These are phyloP conservation scores for Gallinago undulata DNA, from an alignment of 2,113 vertebrate genomes.

Conservation along the genomic window DNA sequence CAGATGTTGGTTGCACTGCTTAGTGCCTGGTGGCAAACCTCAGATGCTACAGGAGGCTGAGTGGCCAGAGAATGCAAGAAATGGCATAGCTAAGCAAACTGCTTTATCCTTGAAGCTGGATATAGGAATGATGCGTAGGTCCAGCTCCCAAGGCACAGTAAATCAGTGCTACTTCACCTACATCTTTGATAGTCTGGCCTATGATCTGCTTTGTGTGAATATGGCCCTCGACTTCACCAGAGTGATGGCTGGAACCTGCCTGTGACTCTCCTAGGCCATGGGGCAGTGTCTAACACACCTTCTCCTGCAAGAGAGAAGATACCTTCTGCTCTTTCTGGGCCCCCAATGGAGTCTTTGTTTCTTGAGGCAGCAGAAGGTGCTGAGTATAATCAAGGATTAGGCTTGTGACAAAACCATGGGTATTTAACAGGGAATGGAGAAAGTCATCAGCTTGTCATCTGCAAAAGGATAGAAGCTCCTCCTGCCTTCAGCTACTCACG, in stretches of 20 bases:
- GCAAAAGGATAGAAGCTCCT: not conserved
- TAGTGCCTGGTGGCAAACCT: not conserved
- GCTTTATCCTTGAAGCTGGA: not conserved
- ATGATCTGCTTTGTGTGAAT: not conserved
- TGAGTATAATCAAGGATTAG: not conserved
- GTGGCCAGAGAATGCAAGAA: not conserved
- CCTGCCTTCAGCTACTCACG: not conserved
- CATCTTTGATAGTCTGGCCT: not conserved
- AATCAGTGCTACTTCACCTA: not conserved
- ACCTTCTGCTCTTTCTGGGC: not conserved
- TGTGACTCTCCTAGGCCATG: not conserved
- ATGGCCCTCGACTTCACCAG: not conserved
- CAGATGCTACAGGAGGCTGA: not conserved
- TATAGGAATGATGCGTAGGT: not conserved
- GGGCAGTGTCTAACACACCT: not conserved
- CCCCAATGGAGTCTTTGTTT: not conserved
- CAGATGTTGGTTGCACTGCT: not conserved
- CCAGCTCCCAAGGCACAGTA: not conserved
- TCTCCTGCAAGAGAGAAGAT: not conserved
- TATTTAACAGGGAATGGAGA: not conserved
- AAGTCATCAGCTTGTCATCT: not conserved
- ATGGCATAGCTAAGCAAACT: not conserved
- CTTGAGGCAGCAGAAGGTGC: not conserved
- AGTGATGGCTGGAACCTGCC: not conserved
- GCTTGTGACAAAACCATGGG: not conserved